phyloP scores from a whole-genome alignment of 2,113 vertebrate genomes.

The Scomber scombrus region DNA sequence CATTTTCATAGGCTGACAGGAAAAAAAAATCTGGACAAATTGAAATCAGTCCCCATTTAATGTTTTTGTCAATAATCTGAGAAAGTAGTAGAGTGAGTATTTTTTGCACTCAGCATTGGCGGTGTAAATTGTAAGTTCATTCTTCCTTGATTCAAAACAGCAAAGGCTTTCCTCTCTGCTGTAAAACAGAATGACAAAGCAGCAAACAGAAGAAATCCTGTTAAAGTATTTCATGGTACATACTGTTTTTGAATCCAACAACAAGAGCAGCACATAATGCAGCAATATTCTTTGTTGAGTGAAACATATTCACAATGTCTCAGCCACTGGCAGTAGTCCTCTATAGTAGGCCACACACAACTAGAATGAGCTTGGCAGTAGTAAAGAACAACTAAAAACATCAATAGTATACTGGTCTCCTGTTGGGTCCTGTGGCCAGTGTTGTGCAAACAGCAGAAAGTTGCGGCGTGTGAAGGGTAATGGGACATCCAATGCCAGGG shows the following conservation, averaged over 20 bases:
- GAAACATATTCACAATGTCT: constrained; percentile 38
- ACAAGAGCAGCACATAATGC: constrained; percentile 17
- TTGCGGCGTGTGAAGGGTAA: constrained; percentile 88
- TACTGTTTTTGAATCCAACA: constrained; percentile 8
- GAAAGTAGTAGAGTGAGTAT: background rate
- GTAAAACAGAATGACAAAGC: background rate
- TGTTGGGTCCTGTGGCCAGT: constrained; percentile 84
- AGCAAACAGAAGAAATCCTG: background rate
- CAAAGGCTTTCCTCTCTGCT: background rate
- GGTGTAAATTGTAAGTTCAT: too few relatives aligned
- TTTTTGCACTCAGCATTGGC: too few relatives aligned
- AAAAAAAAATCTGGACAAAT: background rate
- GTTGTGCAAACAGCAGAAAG: constrained; percentile 87
- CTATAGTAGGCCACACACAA: constrained; percentile 41
- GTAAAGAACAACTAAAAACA: constrained; percentile 77
- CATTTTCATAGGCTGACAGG: background rate
- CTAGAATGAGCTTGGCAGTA: constrained; percentile 57
- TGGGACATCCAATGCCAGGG: constrained; percentile 88
- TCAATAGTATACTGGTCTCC: constrained; percentile 74
- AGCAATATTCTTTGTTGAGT: constrained; percentile 9
- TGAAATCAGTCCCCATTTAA: background rate
- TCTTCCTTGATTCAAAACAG: constrained; percentile 7
- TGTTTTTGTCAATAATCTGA: background rate
- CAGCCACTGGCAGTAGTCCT: constrained; percentile 45
- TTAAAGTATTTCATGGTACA: background rate